A percentile compares a stretch with the other conserved stretches of the same genome.
phyloP scores from a whole-genome alignment of 1,140 invertebrate genomes.

The Oryctes rhinoceros region DNA sequence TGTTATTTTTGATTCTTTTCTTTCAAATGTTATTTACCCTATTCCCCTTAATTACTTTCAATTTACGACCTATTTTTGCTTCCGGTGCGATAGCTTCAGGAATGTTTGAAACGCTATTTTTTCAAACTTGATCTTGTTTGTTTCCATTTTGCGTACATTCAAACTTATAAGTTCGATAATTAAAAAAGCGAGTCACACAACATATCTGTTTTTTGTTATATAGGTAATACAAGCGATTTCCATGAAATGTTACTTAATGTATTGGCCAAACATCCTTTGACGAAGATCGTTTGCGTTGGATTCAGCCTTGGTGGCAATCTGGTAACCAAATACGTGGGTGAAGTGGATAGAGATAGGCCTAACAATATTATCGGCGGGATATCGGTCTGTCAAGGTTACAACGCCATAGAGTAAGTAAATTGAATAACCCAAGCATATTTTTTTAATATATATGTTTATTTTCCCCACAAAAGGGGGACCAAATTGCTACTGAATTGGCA shows the following conservation, averaged over 20 bases:
- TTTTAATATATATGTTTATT: background rate
- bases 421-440: too few species aligned
- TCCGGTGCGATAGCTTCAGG: too few species aligned
- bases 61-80: too few species aligned
- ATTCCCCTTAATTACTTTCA: too few species aligned
- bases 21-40: too few species aligned
- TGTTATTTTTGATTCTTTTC: too few species aligned
- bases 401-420: slow-evolving; percentile 80
- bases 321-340: slow-evolving; percentile 88
- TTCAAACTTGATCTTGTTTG: too few species aligned
- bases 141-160: too few species aligned
- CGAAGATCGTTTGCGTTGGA: slow-evolving; percentile 83
- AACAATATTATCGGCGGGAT: slow-evolving; percentile 83
- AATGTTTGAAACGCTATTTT: too few species aligned
- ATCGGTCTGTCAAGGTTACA: slow-evolving; percentile 92
- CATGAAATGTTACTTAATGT: slow-evolving; percentile 80
- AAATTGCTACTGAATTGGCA: slow-evolving; percentile 85
- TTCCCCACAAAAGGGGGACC: slow-evolving; percentile 69
- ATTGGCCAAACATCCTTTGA: slow-evolving; percentile 74
- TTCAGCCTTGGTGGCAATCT: slow-evolving; percentile 92
- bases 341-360: slow-evolving; percentile 70
- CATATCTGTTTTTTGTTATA: background rate
- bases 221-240: slow-evolving; percentile 88
- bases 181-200: too few species aligned
- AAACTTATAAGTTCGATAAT: too few species aligned